These are phyloP conservation scores for Drosophila miranda DNA, from an alignment of 1,140 invertebrate genomes.

Conservation along the genomic window DNA sequence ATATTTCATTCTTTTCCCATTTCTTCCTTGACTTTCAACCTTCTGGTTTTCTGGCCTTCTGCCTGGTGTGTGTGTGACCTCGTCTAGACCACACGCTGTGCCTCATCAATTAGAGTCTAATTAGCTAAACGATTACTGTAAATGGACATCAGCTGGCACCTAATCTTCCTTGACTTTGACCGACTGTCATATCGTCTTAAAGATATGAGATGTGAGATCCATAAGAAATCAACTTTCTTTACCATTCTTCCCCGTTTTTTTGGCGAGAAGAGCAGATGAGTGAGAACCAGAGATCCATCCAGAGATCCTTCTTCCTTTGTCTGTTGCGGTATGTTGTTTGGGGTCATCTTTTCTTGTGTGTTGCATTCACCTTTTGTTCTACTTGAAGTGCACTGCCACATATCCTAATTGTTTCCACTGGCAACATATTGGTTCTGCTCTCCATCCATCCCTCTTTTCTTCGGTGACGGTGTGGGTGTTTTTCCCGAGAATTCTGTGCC, in stretches of 20 bases:
- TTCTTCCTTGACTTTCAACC: slow-evolving; percentile 25
- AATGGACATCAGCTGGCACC: slow-evolving; percentile 32
- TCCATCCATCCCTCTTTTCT: background rate
- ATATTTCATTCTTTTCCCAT: slow-evolving; percentile 21
- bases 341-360: slow-evolving; percentile 33
- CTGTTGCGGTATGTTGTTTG: slow-evolving; percentile 35
- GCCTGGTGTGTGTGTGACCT: slow-evolving; percentile 29
- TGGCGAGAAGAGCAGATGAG: too few species aligned
- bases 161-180: slow-evolving; percentile 32
- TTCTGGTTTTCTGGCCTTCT: slow-evolving; percentile 21
- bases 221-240: slow-evolving; percentile 31
- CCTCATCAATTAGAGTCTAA: slow-evolving; percentile 64
- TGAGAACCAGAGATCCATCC: slow-evolving; percentile 4
- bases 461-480: slow-evolving; percentile 29
- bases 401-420: slow-evolving; percentile 42
- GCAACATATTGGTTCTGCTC: slow-evolving; percentile 50
- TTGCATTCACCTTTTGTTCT: slow-evolving; percentile 29
- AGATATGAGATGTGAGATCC: slow-evolving; percentile 29
- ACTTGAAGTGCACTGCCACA: slow-evolving; percentile 48
- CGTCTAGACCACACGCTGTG: slow-evolving; percentile 55
- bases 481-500: slow-evolving; percentile 71
- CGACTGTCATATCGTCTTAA: slow-evolving; percentile 39
- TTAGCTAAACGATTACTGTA: slow-evolving; percentile 53
- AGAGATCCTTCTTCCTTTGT: slow-evolving; percentile 12
- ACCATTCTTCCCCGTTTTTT: slow-evolving; percentile 9